These are phyloP conservation scores for Lepisosteus oculatus DNA, from an alignment of 2,113 vertebrate genomes.

Conservation along the genomic window DNA sequence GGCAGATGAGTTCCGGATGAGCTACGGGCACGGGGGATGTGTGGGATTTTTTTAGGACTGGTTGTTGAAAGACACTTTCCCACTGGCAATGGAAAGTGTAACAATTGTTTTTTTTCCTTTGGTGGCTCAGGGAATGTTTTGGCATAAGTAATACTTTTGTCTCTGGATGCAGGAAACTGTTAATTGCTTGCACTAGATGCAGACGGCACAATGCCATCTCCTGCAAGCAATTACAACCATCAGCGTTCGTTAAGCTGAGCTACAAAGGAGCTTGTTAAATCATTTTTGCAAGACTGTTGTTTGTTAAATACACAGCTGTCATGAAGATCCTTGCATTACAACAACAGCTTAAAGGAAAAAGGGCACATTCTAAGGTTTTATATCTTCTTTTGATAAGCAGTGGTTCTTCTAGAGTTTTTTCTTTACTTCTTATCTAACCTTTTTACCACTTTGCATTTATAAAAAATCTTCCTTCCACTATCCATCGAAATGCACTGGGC, in stretches of 20 bases:
- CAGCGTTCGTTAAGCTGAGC: conserved; percentile 12
- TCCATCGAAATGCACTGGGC: no score
- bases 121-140: not conserved
- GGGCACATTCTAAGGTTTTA: no score
- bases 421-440: no score
- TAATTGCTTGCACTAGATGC: not conserved
- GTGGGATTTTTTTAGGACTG: not conserved
- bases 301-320: conserved; percentile 24
- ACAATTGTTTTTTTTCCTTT: not conserved
- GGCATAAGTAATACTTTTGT: conserved; percentile 1
- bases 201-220: not conserved
- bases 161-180: conserved; percentile 5
- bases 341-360: conserved; percentile 30
- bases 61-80: not conserved
- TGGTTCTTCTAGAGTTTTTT: no score
- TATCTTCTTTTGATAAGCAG: no score
- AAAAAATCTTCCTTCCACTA: no score
- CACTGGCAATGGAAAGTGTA: not conserved
- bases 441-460: no score
- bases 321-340: conserved; percentile 34
- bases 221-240: conserved; percentile 10
- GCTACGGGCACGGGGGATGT: not conserved
- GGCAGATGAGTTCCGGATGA: not conserved
- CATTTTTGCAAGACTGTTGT: conserved; percentile 11
- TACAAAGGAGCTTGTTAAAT: conserved; percentile 11